A percentile compares a stretch with the other conserved stretches of the same genome.
Conservation (phyloP, 2,797 vertebrate species). For the Coccyzus lansbergi region DNA sequence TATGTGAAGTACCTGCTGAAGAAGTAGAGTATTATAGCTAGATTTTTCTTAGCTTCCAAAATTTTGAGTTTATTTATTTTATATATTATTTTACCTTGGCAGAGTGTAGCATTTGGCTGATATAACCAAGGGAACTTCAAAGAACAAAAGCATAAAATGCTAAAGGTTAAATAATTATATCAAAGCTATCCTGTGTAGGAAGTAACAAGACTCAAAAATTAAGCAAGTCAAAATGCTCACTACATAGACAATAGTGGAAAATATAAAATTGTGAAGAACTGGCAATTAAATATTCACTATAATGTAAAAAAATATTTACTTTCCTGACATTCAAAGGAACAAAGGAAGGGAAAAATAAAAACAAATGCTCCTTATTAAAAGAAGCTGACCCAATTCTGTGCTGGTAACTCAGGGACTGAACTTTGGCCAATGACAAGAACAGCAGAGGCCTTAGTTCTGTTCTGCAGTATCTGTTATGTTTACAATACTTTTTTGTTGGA, state of each 20-base stretch:
- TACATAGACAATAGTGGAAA: neutral
- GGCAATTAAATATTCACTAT: neutral
- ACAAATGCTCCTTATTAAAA: neutral
- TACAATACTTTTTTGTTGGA: neutral
- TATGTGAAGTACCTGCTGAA: neutral
- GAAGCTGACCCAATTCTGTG: neutral
- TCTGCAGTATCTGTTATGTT: neutral
- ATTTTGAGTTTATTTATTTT: neutral
- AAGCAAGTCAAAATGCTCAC: neutral
- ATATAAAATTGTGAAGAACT: neutral
- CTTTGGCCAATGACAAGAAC: neutral
- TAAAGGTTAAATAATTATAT: neutral
- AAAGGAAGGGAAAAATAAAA: neutral
- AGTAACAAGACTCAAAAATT: neutral
- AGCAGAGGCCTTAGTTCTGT: neutral
- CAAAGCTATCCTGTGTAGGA: neutral
- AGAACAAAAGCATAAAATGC: neutral
- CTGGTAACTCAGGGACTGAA: neutral
- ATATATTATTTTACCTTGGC: neutral
- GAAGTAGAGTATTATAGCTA: neutral
- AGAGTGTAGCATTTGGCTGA: neutral
- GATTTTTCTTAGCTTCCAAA: neutral
- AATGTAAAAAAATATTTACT: neutral
- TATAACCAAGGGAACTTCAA: neutral
- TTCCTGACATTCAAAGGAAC: neutral